Evolutionary conservation across 2,888 invertebrate species (phyloP), one percentile per base, ranked within the genome.

Genomic region (Ellobium chinense): DNA sequence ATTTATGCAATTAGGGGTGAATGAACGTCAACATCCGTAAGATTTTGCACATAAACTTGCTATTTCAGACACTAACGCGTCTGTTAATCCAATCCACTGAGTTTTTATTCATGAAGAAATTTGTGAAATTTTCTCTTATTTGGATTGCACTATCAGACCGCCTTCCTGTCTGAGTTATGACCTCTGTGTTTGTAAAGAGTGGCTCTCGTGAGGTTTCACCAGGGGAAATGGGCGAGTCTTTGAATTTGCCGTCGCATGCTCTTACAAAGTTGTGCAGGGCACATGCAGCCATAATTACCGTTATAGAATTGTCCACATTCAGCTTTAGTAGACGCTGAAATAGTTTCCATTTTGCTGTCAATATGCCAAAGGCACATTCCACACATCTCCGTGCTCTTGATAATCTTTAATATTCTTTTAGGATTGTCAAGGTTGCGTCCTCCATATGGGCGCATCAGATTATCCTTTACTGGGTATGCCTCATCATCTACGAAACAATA

Each of bases 401-500:
- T 2, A 66, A 21, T 66, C 66, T 66, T 18, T 66, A 66, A 66
- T 21, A 66, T 36, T 66, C 66, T 37, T 34, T 66, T 66, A 21
- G 21, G 14, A 66, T 34, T 34, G 21, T 34, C 34, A 2, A 66
- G 37, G 21, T 14, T 36, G 9, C 37, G 34, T 34, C 36, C 66
- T n/a, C 66, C 37, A 21, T 66, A 37, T 36, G 66, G 66, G 5
- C 66, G 34, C 36, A 66, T 34, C 3, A 66, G 21, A 36, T 66
- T 36, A 37, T 36, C 37, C 4, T 34, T 37, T 21, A 66, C 12
- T 21, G 36, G 36, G 24, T 36, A 66, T 5, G 66, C 66, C 37
- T 66, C 66, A 36, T 66, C 66, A 36, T 2, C 66, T 12, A 66
- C 66, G 21, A 31, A 66, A 18, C 37, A 66, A 37, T 29, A 66